A percentile compares a stretch with the other conserved stretches of the same genome.
Conservation (phyloP, 30 jellyfish, hydroid and myxozoan species). For the Pseudorhiza aurosa region DNA sequence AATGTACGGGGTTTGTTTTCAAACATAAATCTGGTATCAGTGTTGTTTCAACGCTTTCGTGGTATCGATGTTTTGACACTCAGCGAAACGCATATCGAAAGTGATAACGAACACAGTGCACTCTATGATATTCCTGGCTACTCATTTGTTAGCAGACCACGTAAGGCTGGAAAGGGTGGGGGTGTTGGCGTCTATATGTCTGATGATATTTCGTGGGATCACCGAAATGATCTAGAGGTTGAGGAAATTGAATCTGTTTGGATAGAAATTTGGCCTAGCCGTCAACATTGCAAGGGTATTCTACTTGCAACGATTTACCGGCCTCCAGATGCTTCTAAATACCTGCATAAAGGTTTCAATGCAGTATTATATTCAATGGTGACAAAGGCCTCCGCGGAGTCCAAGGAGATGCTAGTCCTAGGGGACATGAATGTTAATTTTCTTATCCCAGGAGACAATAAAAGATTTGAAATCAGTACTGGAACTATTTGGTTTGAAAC, state of each 20-base stretch:
- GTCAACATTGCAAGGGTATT: slow-evolving; percentile 51
- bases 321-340: slow-evolving; percentile 65
- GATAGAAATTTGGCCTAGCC: slow-evolving; percentile 54
- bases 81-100: slow-evolving; percentile 61
- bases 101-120: slow-evolving; percentile 14
- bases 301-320: slow-evolving; percentile 47
- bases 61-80: slow-evolving; percentile 55
- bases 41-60: slow-evolving; percentile 45
- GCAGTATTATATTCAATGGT: slow-evolving; percentile 21
- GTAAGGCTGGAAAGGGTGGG: slow-evolving; percentile 74
- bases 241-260: slow-evolving; percentile 35
- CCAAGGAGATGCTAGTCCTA: slow-evolving; percentile 33
- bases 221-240: slow-evolving; percentile 70
- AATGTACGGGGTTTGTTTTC: slow-evolving; percentile 67
- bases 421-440: slow-evolving; percentile 39
- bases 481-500: slow-evolving; percentile 40
- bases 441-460: slow-evolving; percentile 20
- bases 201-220: slow-evolving; percentile 54
- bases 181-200: slow-evolving; percentile 75
- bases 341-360: slow-evolving; percentile 51
- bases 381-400: slow-evolving; percentile 68
- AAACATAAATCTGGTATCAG: slow-evolving; percentile 50
- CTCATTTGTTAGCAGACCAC: slow-evolving; percentile 61
- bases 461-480: slow-evolving; percentile 17
- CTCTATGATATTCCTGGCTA: slow-evolving; percentile 57